Evolutionary conservation across 1,140 invertebrate species (phyloP), one percentile per base, ranked within the genome.

Genomic region (Solenopsis fugax): DNA sequence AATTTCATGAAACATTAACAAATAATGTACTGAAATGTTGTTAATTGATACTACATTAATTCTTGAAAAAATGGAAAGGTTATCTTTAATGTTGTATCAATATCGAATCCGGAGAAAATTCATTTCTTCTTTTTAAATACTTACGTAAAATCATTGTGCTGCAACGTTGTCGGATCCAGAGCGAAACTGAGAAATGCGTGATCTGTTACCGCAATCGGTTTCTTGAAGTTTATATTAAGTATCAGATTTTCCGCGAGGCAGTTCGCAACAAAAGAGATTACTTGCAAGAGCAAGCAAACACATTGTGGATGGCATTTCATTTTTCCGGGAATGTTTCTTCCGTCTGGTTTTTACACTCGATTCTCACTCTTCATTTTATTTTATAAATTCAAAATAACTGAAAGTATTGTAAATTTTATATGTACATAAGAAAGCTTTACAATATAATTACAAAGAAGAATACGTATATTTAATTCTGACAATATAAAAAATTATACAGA

Each of bases 151-250:
- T 91, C 90, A 85, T 94, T 85, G 50, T 89, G 91, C 24, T 96
- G 87, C 50, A 96, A 87, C 37, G 94, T 93, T 56, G 95, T 94
- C 0, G 96, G 96, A 92, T 97, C 96, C 12, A 97, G 91, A 4
- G 96, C 96, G 72, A 97, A 95, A 91, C 96, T 97, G n/a, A 97
- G 92, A 93, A 97, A 97, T 84, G 95, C 96, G 4, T 95, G 95
- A 88, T 96, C 96, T 0, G 96, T 96, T 54, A 95, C 80, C 60
- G 96, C 95, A 7, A 96, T 86, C n/a, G 95, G 94, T 13, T 94
- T 95, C 18, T 96, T 95, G 12, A 89, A 72, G 48, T 94, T 90
- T 13, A 96, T 64, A 34, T 92, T 92, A 9, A 95, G 67, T 45
- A 90, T 86, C 18, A 94, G 60, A 69, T 94, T 90, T 41, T 94